Base-by-base conservation (phyloP, 2,113 vertebrate genomes). In the Cephalophus harveyi region DNA sequence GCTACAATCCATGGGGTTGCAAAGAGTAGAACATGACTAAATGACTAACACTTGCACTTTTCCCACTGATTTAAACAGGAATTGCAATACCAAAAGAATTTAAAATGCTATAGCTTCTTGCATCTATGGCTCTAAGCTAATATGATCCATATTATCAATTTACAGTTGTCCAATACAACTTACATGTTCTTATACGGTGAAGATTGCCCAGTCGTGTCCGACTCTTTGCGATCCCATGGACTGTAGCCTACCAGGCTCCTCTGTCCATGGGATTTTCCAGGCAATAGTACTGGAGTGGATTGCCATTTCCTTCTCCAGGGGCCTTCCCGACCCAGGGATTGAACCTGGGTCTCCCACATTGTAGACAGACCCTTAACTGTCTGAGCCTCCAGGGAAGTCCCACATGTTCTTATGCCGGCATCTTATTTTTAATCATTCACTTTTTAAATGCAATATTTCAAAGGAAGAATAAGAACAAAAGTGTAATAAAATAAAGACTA, bases 361-460 rank as follows among this genome's bases (percentile, higher is more conserved):
- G 55, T 25, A 57, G 21, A 57, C 21, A 57, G 55, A 57, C 0
- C 0, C 21, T 57, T 57, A 57, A 57, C 55, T 57, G 55, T 57
- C 55, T 57, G 55, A 57, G 55, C 55, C 55, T 25, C 55, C 55
- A 57, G 55, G 21, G 55, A 57, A 57, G 55, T 57, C 21, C 55
- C 8, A 67, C 23, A 36, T 43, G 5, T 74, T 57, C n/a, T 57
- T 87, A 94, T 57, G 23, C 16, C 55, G 87, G 43, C 9, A 96
- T 60, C 36, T 87, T 76, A 83, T 28, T 93, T 97, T 93, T 87
- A 93, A 67, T 54, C 52, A 55, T 19, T n/a, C 15, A 79, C 11
- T 85, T 88, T 92, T 92, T 17, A 83, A 93, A 55, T 33, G 17
- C 88, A 94, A n/a, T 43, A 94, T 86, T 92, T 95, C 64, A 96